Base-by-base conservation (phyloP, 2,888 invertebrate genomes). In the Synanthedon vespiformis region DNA sequence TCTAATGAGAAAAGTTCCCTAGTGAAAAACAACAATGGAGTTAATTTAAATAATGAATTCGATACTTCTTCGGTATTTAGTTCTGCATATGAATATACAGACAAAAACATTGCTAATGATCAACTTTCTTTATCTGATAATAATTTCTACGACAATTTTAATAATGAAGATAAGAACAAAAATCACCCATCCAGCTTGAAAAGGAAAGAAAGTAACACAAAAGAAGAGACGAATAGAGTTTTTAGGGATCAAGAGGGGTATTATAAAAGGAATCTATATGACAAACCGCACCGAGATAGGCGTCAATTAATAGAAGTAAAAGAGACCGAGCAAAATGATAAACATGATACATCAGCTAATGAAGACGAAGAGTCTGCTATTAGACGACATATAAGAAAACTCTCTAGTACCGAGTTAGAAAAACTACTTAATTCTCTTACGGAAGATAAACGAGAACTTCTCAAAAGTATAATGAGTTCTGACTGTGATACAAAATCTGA, bases 301-400 rank as follows among this genome's bases (percentile, higher is more conserved):
- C 80, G 84, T 34, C 62, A 69, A 58, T 55, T 53, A 51, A 53
- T 55, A 51, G 54, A 44, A 44, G 0, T 8, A 13, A 44, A 44
- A 44, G 11, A 44, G 14, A 4, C 51, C 1, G 57, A 58, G 51
- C 56, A 64, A 48, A 59, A 58, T 40, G 60, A 60, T 47, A 57
- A 60, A 44, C 22, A 52, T 6, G 55, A 59, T 18, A 54, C 49
- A 22, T 53, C 56, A n/a, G 62, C 63, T 4, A 68, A 61, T 52
- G 78, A 77, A 64, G 74, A 74, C 61, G 83, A 79, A 61, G 81
- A 84, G 65, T 65, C 72, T 44, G 77, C 77, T 40, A 85, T 86
- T 47, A 79, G 76, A 62, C 71, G 72, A 52, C 84, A 84, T 50
- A 76, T 85, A 8, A 79, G 78, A 65, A 82, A 80, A 56, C 65